These are phyloP conservation scores for Ptychadena robeensis DNA, from an alignment of 2,797 vertebrate species.

Conservation along the genomic window DNA sequence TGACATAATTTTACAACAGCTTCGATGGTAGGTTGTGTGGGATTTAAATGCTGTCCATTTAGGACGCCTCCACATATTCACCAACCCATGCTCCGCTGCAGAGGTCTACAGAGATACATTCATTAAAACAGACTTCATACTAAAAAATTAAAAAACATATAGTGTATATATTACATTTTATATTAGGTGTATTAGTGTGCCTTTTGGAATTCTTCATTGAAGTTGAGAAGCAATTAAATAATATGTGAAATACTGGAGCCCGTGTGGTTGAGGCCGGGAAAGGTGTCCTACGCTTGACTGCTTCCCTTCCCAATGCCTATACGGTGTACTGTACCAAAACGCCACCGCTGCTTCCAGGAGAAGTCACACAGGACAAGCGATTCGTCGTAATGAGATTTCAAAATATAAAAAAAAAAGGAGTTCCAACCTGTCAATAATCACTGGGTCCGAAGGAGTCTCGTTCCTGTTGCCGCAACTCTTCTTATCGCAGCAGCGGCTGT, in stretches of 20 bases:
- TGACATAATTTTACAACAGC: no score
- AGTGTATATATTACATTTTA: no score
- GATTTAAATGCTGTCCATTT: no score
- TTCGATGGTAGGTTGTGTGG: no score
- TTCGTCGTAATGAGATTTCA: conserved; percentile 74
- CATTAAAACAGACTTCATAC: not conserved
- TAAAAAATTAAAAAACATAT: no score
- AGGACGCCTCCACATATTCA: no score
- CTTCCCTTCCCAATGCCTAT: conserved; percentile 18
- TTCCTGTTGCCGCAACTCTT: conserved; percentile 99
- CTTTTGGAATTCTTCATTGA: conserved; percentile 11
- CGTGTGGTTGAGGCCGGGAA: conserved; percentile 34
- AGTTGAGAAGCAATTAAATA: conserved; percentile 38
- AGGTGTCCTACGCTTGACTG: conserved; percentile 41
- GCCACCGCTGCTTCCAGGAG: conserved; percentile 61
- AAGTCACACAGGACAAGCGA: conserved; percentile 77
- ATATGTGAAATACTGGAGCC: conserved; percentile 10
- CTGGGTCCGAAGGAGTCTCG: conserved; percentile 98
- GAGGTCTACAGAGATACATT: not conserved
- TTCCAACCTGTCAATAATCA: conserved; percentile 99
- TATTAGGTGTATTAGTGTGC: not conserved
- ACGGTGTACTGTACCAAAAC: conserved; percentile 5
- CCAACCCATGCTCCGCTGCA: no score
- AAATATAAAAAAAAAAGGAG: conserved; percentile 75
- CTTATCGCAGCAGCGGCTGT: conserved; percentile 96